phyloP scores from a whole-genome alignment of 2,797 vertebrate species.

The Catamblyrhynchus diadema region DNA sequence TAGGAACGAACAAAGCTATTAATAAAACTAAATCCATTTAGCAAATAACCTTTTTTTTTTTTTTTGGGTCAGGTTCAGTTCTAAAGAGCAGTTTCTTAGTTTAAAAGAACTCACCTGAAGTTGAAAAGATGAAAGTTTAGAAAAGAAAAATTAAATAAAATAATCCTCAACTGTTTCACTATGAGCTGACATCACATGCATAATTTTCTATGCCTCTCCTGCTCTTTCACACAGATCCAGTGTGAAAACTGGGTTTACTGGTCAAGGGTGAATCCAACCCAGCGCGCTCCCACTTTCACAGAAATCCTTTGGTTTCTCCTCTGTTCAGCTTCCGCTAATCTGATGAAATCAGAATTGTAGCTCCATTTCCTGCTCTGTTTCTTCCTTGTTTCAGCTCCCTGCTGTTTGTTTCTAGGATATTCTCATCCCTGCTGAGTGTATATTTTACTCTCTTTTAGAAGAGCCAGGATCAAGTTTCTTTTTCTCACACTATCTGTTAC shows the following conservation, averaged over 20 bases:
- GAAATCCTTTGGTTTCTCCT: not conserved
- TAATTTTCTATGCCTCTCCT: not conserved
- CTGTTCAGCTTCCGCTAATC: not conserved
- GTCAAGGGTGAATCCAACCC: not conserved
- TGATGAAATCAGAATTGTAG: constrained; percentile 47
- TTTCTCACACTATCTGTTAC: constrained; percentile 65
- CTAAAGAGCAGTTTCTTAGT: not conserved
- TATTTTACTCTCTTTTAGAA: constrained; percentile 45
- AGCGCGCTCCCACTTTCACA: not conserved
- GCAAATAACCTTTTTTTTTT: not conserved
- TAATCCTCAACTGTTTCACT: not conserved
- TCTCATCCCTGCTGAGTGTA: constrained; percentile 61
- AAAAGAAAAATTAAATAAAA: not conserved
- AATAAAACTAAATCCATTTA: not conserved
- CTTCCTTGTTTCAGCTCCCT: constrained; percentile 31
- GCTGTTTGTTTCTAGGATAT: constrained; percentile 61
- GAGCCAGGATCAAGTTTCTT: constrained; percentile 49
- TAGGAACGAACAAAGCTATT: not conserved
- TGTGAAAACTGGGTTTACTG: not conserved
- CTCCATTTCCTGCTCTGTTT: constrained; percentile 44
- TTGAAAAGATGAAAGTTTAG: not conserved
- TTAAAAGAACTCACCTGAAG: not conserved
- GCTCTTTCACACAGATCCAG: not conserved
- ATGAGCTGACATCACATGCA: not conserved
- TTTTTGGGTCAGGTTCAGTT: not conserved